Base-by-base conservation (phyloP, 2,888 invertebrate species). In the Tiliacea aurago region DNA sequence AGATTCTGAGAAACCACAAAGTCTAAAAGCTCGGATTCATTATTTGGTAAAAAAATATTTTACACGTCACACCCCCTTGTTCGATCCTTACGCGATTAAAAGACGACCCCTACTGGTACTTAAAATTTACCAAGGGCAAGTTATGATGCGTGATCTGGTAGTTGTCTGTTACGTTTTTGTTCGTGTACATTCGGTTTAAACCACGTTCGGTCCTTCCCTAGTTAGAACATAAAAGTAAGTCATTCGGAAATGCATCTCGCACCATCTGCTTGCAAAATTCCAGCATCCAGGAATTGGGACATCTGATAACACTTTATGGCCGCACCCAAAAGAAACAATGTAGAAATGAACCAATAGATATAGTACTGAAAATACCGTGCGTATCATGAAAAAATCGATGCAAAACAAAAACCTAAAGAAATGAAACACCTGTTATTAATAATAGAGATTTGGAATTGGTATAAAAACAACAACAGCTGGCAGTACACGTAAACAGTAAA, bases 191-290 rank as follows among this genome's bases (percentile, higher is more conserved):
- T 28, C 3, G 1, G 28, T 28, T 3, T 28, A 28, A 28, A 28
- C 28, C 28, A 28, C 28, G 28, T 28, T 28, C 28, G 28, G 28
- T 3, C 28, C 28, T 28, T 28, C 28, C 28, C 28, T 28, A 28
- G 28, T 28, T 28, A 28, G 43, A 28, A 41, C 41, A 23, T 49
- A 65, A 64, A 69, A 55, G 43, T 53, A 63, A 70, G n/a, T 58
- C 65, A 56, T 78, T 37, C 55, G 62, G 37, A 73, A 81, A 73
- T 68, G 33, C 41, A 51, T 41, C 55, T 45, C 41, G 5, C 51
- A 23, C 45, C 41, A 73, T 45, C 13, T 51, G 33, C 5, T 61
- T 49, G 23, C 51, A 10, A 67, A 71, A 70, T 61, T 4, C 53
- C 37, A 56, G 41, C 11, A 41, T 62, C 61, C 59, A 41, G 51